Conservation (phyloP, 2,113 vertebrate species). For the Atractosteus spatula region DNA sequence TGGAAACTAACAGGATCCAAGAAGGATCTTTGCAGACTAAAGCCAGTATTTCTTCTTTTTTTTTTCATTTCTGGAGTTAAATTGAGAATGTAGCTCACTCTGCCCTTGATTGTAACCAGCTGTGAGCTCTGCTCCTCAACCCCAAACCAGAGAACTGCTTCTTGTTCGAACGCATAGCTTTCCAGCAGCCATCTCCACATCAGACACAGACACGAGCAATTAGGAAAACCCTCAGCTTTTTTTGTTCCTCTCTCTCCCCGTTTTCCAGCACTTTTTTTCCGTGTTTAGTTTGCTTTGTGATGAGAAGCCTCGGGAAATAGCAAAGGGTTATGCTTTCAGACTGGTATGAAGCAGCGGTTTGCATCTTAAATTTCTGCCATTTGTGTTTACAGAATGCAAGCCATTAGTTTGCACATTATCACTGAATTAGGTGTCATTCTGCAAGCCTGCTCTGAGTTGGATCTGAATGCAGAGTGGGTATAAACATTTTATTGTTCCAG, state of each 20-base stretch:
- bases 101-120: slow-evolving; percentile 51
- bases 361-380: neutral
- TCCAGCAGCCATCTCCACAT: neutral
- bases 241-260: neutral
- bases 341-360: neutral
- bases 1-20: neutral
- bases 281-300: neutral
- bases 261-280: neutral
- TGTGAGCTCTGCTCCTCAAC: slow-evolving; percentile 40
- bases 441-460: neutral
- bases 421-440: neutral
- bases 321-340: neutral
- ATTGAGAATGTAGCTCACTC: slow-evolving; percentile 35
- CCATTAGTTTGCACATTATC: slow-evolving; percentile 1
- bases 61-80: slow-evolving; percentile 29
- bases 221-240: neutral
- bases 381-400: neutral
- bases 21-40: slow-evolving; percentile 16
- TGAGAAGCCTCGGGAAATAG: neutral
- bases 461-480: no score
- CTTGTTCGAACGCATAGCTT: slow-evolving; percentile 29
- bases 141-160: slow-evolving; percentile 17
- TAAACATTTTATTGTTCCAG: no score
- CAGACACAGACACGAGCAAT: neutral
- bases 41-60: neutral